Percentiles rank a stretch among this genome's conserved stretches.
Conservation (phyloP, 1,140 invertebrate genomes). For the Drosophila grimshawi region DNA sequence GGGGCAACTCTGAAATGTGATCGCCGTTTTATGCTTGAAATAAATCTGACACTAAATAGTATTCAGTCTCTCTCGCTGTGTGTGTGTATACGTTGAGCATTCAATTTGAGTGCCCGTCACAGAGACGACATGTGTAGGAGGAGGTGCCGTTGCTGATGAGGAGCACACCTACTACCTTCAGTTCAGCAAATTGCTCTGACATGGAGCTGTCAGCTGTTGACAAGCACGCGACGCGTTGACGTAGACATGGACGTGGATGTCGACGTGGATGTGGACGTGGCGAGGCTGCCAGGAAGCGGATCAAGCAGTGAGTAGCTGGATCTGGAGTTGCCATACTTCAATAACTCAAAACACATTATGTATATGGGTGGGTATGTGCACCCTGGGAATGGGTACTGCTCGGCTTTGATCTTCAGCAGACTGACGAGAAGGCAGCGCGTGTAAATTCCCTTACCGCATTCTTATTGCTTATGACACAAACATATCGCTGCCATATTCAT, state of each 20-base stretch:
- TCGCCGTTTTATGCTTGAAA: constrained; percentile 76
- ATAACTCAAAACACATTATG: constrained; percentile 82
- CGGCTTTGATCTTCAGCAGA: constrained; percentile 67
- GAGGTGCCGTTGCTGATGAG: constrained; percentile 32
- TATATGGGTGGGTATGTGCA: constrained; percentile 45
- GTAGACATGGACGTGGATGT: constrained; percentile 20
- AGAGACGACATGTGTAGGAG: constrained; percentile 51
- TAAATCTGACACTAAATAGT: constrained; percentile 76
- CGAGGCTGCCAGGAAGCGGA: constrained; percentile 65
- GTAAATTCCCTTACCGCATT: constrained; percentile 58
- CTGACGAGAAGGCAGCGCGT: constrained; percentile 59
- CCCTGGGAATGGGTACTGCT: constrained; percentile 50
- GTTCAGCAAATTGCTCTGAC: constrained; percentile 79
- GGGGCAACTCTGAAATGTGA: constrained; percentile 64
- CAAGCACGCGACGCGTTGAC: constrained; percentile 59
- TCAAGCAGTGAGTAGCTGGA: constrained; percentile 43
- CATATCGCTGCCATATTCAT: constrained; percentile 80
- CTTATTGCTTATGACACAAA: constrained; percentile 69
- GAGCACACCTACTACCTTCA: constrained; percentile 51
- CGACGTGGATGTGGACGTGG: background rate
- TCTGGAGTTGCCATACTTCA: constrained; percentile 31
- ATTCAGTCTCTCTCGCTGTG: constrained; percentile 37
- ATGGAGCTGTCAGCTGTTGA: constrained; percentile 81
- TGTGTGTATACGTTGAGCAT: constrained; percentile 48
- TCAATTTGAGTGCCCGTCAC: constrained; percentile 74